phyloP scores from a whole-genome alignment of 1,140 invertebrate species.

The Microplitis mediator region DNA sequence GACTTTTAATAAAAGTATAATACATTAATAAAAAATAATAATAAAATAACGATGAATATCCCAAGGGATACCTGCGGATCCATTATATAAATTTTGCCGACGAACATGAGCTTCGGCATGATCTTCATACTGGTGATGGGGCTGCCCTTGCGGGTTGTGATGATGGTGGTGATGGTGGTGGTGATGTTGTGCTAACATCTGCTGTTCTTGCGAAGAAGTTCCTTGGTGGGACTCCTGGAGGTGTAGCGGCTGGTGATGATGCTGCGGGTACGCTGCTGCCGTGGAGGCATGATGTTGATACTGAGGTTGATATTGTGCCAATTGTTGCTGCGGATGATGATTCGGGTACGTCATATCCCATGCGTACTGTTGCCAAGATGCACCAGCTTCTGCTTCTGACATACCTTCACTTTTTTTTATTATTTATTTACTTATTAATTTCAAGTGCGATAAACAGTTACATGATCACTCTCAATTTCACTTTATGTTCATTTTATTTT shows the following conservation, averaged over 20 bases:
- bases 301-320: slow-evolving; percentile 34
- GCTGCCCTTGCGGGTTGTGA: slow-evolving; percentile 12
- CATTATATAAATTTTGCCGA: slow-evolving; percentile 17
- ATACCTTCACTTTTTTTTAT: slow-evolving; percentile 28
- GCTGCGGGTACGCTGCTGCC: not conserved
- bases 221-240: not conserved
- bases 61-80: slow-evolving; percentile 20
- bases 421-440: not conserved
- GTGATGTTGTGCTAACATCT: slow-evolving; percentile 35
- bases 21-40: not conserved
- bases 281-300: slow-evolving; percentile 20
- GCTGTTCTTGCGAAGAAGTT: slow-evolving; percentile 32
- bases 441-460: not conserved
- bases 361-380: slow-evolving; percentile 53
- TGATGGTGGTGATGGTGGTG: slow-evolving; percentile 31
- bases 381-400: slow-evolving; percentile 38
- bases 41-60: not conserved
- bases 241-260: slow-evolving; percentile 33
- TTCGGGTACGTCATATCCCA: slow-evolving; percentile 45
- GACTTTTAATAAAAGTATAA: not conserved
- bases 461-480: no score
- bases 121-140: slow-evolving; percentile 14
- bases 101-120: not conserved
- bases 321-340: slow-evolving; percentile 37
- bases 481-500: no score